phyloP scores from a whole-genome alignment of 2,113 vertebrate species.

The Gnathonemus echidnorhynchus region DNA sequence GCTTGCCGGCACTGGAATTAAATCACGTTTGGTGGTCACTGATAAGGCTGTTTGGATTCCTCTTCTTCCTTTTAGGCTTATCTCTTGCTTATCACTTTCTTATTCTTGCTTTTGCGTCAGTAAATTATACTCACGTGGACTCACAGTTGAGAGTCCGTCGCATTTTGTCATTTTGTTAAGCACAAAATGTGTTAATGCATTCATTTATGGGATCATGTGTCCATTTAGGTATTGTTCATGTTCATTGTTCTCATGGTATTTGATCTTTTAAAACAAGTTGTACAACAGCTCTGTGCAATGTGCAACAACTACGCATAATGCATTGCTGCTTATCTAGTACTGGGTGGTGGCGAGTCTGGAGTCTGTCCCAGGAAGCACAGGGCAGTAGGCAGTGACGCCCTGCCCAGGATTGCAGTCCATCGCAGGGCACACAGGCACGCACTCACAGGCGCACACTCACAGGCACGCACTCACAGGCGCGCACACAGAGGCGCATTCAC shows the following conservation, averaged over 20 bases:
- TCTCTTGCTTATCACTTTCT: slow-evolving; percentile 4
- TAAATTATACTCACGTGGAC: neutral
- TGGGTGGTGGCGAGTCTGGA: neutral
- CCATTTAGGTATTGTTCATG: neutral
- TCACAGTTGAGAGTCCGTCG: neutral
- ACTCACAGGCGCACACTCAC: too few species aligned
- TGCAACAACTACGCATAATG: neutral
- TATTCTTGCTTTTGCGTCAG: neutral
- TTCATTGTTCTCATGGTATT: neutral
- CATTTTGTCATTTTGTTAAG: neutral
- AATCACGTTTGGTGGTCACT: neutral
- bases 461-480: too few species aligned
- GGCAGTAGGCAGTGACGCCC: neutral
- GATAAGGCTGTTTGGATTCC: neutral
- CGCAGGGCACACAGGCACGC: neutral
- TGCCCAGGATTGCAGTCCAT: neutral
- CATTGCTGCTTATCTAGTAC: neutral
- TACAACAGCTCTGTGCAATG: neutral
- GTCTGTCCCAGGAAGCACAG: neutral
- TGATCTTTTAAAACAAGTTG: neutral
- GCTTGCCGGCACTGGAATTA: neutral
- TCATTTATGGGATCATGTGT: neutral
- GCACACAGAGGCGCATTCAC: too few species aligned
- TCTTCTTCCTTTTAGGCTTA: slow-evolving; percentile 2
- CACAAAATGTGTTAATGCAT: neutral